Percentiles rank a stretch among this genome's conserved stretches.
phyloP scores from a whole-genome alignment of 2,797 vertebrate genomes.

The Salarias fasciatus region DNA sequence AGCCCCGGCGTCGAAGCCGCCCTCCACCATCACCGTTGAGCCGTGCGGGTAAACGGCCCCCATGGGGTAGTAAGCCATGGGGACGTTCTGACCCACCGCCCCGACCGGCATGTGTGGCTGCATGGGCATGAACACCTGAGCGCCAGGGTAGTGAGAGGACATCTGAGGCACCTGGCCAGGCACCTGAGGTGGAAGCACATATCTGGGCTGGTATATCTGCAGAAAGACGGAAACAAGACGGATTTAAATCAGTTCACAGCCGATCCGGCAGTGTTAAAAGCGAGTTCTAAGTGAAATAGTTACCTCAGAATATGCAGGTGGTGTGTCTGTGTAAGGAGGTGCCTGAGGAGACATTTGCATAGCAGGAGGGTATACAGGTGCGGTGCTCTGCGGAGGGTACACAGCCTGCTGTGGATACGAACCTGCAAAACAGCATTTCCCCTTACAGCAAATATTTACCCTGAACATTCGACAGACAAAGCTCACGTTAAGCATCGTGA shows the following conservation, averaged over 20 bases:
- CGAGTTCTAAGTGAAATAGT: conserved; percentile 5
- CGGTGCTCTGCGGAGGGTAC: conserved; percentile 90
- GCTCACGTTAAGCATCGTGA: no score
- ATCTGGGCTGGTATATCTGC: conserved; percentile 95
- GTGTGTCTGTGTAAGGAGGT: conserved; percentile 93
- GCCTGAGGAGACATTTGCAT: conserved; percentile 93
- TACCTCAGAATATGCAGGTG: conserved; percentile 97
- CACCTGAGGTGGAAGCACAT: conserved; percentile 90
- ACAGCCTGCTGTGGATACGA: conserved; percentile 90
- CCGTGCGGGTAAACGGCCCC: conserved; percentile 90
- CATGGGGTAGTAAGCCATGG: conserved; percentile 95
- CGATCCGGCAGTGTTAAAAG: no score
- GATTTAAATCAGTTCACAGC: neutral
- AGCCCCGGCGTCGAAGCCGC: conserved; percentile 91
- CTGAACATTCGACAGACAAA: neutral
- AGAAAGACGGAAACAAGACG: neutral
- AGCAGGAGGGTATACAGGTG: conserved; percentile 88
- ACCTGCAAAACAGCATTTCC: conserved; percentile 79
- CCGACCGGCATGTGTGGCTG: conserved; percentile 88
- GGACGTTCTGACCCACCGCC: conserved; percentile 88
- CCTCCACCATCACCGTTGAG: conserved; percentile 90
- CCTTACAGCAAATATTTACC: conserved; percentile 4
- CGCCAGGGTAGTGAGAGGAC: conserved; percentile 89
- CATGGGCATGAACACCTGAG: conserved; percentile 93
- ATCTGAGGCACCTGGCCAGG: conserved; percentile 89